Percentiles rank a stretch among this genome's conserved stretches.
These are phyloP conservation scores for Myripristis murdjan DNA, from an alignment of 2,797 vertebrate genomes.

Conservation along the genomic window DNA sequence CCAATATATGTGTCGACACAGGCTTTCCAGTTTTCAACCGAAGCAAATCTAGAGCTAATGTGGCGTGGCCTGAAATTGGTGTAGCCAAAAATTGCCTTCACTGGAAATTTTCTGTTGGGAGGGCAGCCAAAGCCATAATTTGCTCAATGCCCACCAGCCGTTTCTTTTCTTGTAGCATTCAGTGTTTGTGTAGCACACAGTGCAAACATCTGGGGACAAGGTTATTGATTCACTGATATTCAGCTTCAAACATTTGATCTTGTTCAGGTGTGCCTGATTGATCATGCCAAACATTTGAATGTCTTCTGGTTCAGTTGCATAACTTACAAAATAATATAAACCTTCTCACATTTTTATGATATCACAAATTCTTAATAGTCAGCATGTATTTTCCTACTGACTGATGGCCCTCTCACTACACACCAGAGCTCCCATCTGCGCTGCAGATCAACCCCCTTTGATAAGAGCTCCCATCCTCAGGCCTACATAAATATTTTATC, in stretches of 20 bases:
- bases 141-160: slow-evolving; percentile 16
- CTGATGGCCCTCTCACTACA: slow-evolving; percentile 89
- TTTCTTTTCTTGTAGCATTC: slow-evolving; percentile 24
- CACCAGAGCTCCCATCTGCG: slow-evolving; percentile 86
- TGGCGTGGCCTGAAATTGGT: slow-evolving; percentile 24
- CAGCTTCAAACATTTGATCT: slow-evolving; percentile 35
- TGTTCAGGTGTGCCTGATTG: slow-evolving; percentile 43
- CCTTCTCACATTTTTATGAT: slow-evolving; percentile 12
- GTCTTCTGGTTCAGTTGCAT: slow-evolving; percentile 6
- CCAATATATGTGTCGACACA: slow-evolving; percentile 23
- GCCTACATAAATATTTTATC: slow-evolving; percentile 99
- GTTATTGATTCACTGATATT: slow-evolving; percentile 46
- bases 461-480: slow-evolving; percentile 99
- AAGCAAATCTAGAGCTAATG: slow-evolving; percentile 55
- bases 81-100: slow-evolving; percentile 38
- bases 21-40: slow-evolving; percentile 36
- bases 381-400: slow-evolving; percentile 79
- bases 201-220: slow-evolving; percentile 45
- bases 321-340: slow-evolving; percentile 26
- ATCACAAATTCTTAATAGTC: slow-evolving; percentile 43
- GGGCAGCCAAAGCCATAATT: slow-evolving; percentile 29
- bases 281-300: slow-evolving; percentile 39
- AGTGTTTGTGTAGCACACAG: slow-evolving; percentile 37
- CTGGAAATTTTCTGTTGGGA: slow-evolving; percentile 47
- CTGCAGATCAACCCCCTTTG: slow-evolving; percentile 94